Base-by-base conservation (phyloP, 2,113 vertebrate species). In the Riparia riparia region DNA sequence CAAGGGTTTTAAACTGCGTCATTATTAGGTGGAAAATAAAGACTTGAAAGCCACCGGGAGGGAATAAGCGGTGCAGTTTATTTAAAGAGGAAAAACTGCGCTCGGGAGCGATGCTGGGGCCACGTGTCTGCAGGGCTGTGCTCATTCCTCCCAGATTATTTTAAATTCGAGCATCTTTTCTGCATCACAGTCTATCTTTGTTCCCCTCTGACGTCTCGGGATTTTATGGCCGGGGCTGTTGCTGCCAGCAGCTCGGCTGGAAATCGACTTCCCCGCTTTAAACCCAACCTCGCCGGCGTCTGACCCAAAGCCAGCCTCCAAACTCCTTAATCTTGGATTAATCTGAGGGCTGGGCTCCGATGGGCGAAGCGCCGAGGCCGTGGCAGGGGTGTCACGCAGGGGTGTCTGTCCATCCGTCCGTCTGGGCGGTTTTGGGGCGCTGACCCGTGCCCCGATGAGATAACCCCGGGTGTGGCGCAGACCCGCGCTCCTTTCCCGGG, bases 161-260 rank as follows among this genome's bases (percentile, higher is more conserved):
- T 82, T 64, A 24, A 61, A 63, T 7, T 80, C 4, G 21, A 82
- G 91, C 94, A 80, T 91, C 84, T 94, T 93, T 47, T 68, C 81
- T 93, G 86, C 93, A 95, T 91, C 94, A 69, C 53, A n/a, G 82
- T 85, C 92, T 94, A 73, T 91, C 96, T 96, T 92, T 93, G 89
- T 50, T 94, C 87, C 93, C 39, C 71, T 90, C 95, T 96, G 94
- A 94, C 94, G 92, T 96, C 82, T 95, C 14, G 89, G 93, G 74
- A 4, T 86, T 95, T 91, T 82, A 86, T 26, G 76, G 82, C 82
- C 22, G 2, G 1, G 73, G 70, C 34, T 82, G 72, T 7, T 65
- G 24, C 82, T 87, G 84, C 86, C 92, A 92, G 95, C 91, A 73
- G 88, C 89, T 61, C 87, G 76, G 93, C 84, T 93, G 94, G 89